Evolutionary conservation across 2,113 vertebrate genomes (phyloP).

Genomic region (Epinephelus lanceolatus): DNA sequence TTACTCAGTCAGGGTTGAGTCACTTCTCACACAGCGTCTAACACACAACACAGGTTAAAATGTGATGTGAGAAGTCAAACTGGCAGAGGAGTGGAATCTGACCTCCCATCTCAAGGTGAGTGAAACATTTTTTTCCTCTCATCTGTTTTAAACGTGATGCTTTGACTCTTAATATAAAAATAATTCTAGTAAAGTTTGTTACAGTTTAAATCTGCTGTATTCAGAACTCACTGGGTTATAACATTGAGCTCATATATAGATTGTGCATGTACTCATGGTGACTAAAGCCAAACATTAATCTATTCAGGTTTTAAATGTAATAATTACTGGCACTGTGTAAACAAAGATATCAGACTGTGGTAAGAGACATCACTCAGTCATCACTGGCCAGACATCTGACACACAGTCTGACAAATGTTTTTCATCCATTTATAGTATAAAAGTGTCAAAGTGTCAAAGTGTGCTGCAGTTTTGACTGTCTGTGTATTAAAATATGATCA

Average conservation of each 20-base stretch:
- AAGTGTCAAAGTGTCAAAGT: too few relatives aligned
- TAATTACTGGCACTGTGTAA: not conserved
- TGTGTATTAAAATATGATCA: too few relatives aligned
- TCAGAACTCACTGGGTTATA: not conserved
- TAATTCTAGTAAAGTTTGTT: not conserved
- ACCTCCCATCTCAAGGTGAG: slow-evolving; percentile 28
- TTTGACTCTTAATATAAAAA: not conserved
- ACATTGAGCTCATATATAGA: too few relatives aligned
- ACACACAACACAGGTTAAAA: not conserved
- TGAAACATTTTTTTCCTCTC: not conserved
- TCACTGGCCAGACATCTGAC: not conserved
- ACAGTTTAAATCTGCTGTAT: not conserved
- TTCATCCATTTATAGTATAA: too few relatives aligned
- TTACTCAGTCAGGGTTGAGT: slow-evolving; percentile 21
- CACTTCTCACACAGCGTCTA: not conserved
- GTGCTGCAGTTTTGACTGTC: too few relatives aligned
- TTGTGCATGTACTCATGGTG: not conserved
- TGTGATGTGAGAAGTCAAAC: slow-evolving; percentile 1
- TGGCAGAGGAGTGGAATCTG: not conserved
- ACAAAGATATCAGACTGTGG: not conserved
- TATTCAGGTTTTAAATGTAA: not conserved
- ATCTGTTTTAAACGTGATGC: not conserved
- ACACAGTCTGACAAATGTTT: too few relatives aligned
- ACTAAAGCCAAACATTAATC: too few relatives aligned
- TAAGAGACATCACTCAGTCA: not conserved